Base-by-base conservation (phyloP, 1,140 invertebrate species). In the Bombyx mandarina region DNA sequence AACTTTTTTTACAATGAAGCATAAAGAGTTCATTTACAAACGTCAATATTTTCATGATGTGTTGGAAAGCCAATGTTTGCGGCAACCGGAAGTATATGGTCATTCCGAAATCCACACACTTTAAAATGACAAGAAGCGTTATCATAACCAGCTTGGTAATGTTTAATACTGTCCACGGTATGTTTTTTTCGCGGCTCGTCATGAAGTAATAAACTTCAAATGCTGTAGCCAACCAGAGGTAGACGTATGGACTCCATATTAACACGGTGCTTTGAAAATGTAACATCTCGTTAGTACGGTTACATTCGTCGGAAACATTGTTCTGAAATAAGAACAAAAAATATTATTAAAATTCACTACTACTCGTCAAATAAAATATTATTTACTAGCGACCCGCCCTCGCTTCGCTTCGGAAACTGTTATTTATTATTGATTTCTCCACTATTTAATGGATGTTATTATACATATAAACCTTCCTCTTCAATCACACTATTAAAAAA, bases 181-280 rank as follows among this genome's bases (percentile, higher is more conserved):
- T 92, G 79, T 95, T 91, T 76, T 89, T 91, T 69, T 92, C 91
- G 81, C 92, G 92, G 70, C 94, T 97, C 60, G 91, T 90, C 54
- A 93, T 73, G 57, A 97, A 90, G 70, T 95, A 95, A 75, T 92
- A 94, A 10, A 93, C 82, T 74, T 98, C 95, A 43, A 97, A 81
- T 6, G 92, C 86, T 6, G 93, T 89, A 66, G 94, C 93, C 0
- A 93, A 54, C 94, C 95, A 97, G 4, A 98, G 85, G 82, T 96
- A 97, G 18, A 90, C 75, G 83, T 95, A 97, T 6, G 98, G 97
- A 47, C 92, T 79, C 95, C 96, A 98, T 52, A 96, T 88, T 45
- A 99, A 77, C 1, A 95, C 92, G 3, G 96, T 98, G 82, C 94
- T 93, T 79, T 97, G 93, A 86, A 98, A 97, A 35, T 35, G 26